phyloP scores from a whole-genome alignment of 2,797 vertebrate species.

The Eulemur rubriventer region DNA sequence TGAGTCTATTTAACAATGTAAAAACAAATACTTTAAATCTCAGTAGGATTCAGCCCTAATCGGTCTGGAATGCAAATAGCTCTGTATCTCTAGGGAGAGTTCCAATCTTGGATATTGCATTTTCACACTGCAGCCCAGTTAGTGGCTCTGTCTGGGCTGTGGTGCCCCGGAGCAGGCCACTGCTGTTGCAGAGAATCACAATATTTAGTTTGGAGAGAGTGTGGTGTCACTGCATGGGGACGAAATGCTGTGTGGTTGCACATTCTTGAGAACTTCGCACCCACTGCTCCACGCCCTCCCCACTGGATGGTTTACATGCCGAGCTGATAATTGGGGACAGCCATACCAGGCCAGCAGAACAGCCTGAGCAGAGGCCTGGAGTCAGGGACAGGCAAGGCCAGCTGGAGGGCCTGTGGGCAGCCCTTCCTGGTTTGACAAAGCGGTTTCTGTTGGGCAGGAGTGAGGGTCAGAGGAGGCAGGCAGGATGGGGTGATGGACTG shows the following conservation, averaged over 20 bases:
- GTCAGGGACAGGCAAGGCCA: neutral
- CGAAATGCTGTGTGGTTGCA: accelerated
- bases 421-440: neutral
- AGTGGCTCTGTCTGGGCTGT: neutral
- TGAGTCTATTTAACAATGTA: neutral
- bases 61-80: neutral
- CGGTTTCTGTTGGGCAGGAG: neutral
- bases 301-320: neutral
- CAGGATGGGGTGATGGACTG: neutral
- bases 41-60: neutral
- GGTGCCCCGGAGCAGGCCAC: neutral
- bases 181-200: neutral
- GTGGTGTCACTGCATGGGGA: accelerated
- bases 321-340: neutral
- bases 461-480: neutral
- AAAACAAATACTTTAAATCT: neutral
- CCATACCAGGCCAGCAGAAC: neutral
- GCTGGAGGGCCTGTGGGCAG: neutral
- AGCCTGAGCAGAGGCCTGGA: neutral
- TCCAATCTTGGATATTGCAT: neutral
- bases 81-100: neutral
- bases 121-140: neutral
- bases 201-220: neutral
- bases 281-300: conserved; percentile 56
- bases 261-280: conserved; percentile 34